Percentiles rank a stretch among this genome's conserved stretches.
Evolutionary conservation across 2,797 vertebrate species (phyloP).

Genomic region (Arnoldichthys spilopterus): DNA sequence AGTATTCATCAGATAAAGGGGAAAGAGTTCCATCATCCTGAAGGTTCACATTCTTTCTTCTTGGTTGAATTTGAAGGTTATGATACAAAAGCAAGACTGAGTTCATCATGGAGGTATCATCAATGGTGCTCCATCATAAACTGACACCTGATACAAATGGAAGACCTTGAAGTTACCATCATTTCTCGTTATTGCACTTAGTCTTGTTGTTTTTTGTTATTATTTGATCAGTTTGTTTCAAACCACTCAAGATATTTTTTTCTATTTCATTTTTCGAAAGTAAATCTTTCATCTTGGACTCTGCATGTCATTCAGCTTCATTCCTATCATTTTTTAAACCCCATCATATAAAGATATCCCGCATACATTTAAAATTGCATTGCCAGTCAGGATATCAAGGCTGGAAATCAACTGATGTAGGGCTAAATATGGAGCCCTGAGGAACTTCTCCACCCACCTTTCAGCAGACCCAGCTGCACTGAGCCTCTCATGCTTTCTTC

Average conservation of each 20-base stretch:
- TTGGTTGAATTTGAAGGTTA: constrained; percentile 10
- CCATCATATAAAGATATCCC: no score
- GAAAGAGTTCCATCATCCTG: neutral
- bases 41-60: neutral
- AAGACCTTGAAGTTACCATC: neutral
- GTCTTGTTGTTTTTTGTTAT: no score
- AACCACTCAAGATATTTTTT: neutral
- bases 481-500: constrained; percentile 77
- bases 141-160: neutral
- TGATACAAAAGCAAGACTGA: constrained; percentile 17
- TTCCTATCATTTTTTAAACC: constrained; percentile 33
- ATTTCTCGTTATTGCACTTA: neutral
- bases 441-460: constrained; percentile 69
- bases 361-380: neutral
- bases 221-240: neutral
- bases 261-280: neutral
- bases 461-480: constrained; percentile 79
- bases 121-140: neutral
- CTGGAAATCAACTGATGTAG: constrained; percentile 8
- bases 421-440: neutral
- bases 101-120: neutral
- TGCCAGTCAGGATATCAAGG: constrained; percentile 26
- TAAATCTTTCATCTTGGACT: neutral
- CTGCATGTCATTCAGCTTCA: neutral
- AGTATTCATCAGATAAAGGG: neutral